Conservation (phyloP, 35 echinoderm and acorn worm genomes). For the Patiria miniata region DNA sequence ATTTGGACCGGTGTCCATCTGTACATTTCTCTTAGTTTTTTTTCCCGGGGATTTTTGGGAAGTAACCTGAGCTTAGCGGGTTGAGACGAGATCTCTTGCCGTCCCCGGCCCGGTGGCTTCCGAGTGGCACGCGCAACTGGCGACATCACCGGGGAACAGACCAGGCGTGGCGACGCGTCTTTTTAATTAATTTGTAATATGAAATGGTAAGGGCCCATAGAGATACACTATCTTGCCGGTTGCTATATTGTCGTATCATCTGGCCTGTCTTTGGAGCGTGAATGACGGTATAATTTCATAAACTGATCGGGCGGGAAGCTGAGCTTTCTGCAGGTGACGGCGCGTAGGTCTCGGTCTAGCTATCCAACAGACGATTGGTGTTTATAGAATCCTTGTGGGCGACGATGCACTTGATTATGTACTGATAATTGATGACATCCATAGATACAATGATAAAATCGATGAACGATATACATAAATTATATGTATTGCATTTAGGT, state of each 20-base stretch:
- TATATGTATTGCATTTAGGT: too few species aligned
- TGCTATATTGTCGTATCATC: too few species aligned
- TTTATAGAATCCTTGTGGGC: too few species aligned
- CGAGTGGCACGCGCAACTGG: not conserved
- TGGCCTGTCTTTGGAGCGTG: not conserved
- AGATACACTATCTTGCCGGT: too few species aligned
- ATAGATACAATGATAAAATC: too few species aligned
- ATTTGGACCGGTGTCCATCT: slow-evolving; percentile 2
- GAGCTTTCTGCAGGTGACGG: not conserved
- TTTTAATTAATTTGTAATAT: slow-evolving; percentile 25
- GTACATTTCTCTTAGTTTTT: not conserved
- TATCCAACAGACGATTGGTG: too few species aligned
- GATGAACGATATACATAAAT: too few species aligned
- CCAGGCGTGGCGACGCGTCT: slow-evolving; percentile 15
- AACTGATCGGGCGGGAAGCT: not conserved
- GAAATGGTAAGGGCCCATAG: too few species aligned
- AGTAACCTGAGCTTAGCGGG: slow-evolving; percentile 4
- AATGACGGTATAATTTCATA: slow-evolving; percentile 21
- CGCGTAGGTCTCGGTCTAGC: too few species aligned
- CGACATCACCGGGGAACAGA: not conserved
- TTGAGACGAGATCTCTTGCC: not conserved
- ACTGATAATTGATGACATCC: too few species aligned
- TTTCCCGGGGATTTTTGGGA: not conserved
- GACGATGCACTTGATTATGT: too few species aligned
- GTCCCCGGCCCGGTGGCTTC: not conserved